Evolutionary conservation across 2,888 invertebrate genomes (phyloP).

Genomic region (Callyntrura sp.): DNA sequence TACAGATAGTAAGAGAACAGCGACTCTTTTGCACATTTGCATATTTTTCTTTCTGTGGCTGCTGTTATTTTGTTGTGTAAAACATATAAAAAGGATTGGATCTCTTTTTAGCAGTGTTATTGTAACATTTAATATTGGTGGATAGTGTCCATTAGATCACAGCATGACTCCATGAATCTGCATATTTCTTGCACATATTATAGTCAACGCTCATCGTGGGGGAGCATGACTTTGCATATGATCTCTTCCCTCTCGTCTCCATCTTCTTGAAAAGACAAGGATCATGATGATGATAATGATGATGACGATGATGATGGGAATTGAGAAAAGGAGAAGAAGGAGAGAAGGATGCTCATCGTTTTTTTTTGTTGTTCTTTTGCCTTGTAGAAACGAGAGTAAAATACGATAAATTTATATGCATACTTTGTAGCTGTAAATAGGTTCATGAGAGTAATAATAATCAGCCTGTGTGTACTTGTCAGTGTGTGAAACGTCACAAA

Average conservation of each 20-base stretch:
- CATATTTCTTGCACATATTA: slow-evolving; percentile 68
- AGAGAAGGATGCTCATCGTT: too few species aligned
- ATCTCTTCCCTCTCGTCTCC: slow-evolving; percentile 6
- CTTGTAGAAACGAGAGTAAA: slow-evolving; percentile 59
- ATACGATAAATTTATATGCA: slow-evolving; percentile 48
- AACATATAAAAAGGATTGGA: slow-evolving; percentile 11
- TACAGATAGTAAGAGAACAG: background rate
- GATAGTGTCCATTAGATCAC: slow-evolving; percentile 64
- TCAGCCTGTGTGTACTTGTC: slow-evolving; percentile 15
- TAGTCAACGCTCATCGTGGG: slow-evolving; percentile 69
- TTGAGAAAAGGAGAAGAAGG: background rate
- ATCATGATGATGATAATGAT: slow-evolving; percentile 10
- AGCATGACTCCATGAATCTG: slow-evolving; percentile 69
- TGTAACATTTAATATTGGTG: slow-evolving; percentile 35
- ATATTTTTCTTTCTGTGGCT: slow-evolving; percentile 9
- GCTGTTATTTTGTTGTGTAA: background rate
- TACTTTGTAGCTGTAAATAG: slow-evolving; percentile 67
- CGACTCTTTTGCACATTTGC: slow-evolving; percentile 22
- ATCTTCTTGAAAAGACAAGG: background rate
- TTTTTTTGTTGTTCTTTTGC: background rate
- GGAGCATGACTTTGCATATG: slow-evolving; percentile 71
- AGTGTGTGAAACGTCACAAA: background rate
- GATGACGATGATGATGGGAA: slow-evolving; percentile 14
- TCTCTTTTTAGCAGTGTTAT: background rate
- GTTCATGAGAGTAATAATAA: slow-evolving; percentile 60